Conservation (phyloP, 2,797 vertebrate genomes). For the Mustela erminea region DNA sequence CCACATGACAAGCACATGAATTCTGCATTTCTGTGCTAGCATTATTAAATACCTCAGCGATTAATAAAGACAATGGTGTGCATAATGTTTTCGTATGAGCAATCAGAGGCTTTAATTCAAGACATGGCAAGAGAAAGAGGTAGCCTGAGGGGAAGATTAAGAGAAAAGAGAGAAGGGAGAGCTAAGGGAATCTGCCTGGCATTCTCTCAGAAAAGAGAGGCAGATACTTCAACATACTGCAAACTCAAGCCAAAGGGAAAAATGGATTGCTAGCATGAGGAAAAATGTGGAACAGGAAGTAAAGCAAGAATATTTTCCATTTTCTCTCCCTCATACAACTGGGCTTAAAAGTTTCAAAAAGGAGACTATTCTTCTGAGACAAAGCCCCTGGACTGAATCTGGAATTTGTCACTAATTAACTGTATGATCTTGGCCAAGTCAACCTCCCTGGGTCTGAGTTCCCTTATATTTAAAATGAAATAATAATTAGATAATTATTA, state of each 20-base stretch:
- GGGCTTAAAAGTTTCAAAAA: not conserved
- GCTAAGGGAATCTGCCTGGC: not conserved
- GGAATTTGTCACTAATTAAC: not conserved
- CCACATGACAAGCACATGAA: constrained; percentile 40
- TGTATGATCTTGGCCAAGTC: not conserved
- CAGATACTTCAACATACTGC: not conserved
- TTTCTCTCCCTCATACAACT: not conserved
- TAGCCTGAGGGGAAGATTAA: not conserved
- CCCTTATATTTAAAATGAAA: not conserved
- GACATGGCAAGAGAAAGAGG: not conserved
- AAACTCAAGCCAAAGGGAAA: not conserved
- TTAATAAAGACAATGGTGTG: constrained; percentile 3
- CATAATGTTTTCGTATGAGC: constrained; percentile 22
- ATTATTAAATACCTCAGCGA: constrained; percentile 54
- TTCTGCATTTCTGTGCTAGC: constrained; percentile 27
- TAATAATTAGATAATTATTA: constrained; percentile 23
- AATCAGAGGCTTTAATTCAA: constrained; percentile 12
- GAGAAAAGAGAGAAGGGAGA: not conserved
- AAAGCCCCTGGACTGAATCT: not conserved
- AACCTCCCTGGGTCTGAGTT: not conserved
- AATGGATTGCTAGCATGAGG: not conserved
- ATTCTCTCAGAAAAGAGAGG: not conserved
- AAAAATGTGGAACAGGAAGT: not conserved
- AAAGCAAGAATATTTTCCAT: constrained; percentile 12
- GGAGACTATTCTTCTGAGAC: not conserved